Base-by-base conservation (phyloP, 2,113 vertebrate species). In the Esox niger region DNA sequence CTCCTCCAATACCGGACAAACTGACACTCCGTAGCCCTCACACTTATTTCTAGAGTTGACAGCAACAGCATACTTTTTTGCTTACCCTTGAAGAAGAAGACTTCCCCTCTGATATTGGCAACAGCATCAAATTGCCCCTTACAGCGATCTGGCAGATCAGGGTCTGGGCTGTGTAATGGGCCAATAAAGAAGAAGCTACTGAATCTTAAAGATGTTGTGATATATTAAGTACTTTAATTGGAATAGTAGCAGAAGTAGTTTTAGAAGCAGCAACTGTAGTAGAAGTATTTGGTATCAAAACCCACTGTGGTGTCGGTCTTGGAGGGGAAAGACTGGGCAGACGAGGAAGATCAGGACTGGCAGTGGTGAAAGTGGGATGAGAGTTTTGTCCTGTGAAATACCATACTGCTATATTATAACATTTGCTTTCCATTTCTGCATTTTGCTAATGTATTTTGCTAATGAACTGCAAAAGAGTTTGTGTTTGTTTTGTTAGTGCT, bases 31-130 rank as follows among this genome's bases (percentile, higher is more conserved):
- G 11, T 15, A 43, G 15, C 38, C 38, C 38, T n/a, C n/a, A 17
- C 17, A 43, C 3, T 15, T 17, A 4, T 43, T 43, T 43, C 38
- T 43, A 6, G 15, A 43, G 38, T 43, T 43, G 17, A 43, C 38
- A 43, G 13, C 11, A 4, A 43, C 13, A 43, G 17, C n/a, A 15
- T 2, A 4, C 17, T 43, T 2, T 43, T 43, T 15, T 9, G 13
- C 59, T 83, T 71, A 89, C 91, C 82, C 81, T 89, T 91, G 64
- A 93, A 93, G 71, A 93, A 92, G 80, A 92, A 92, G 1, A 84
- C 80, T 33, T 93, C 90, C 1, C 90, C 90, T 2, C 89, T 81
- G 71, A 93, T 91, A 46, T 91, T 90, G 62, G 91, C 89, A 1
- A 92, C 75, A 21, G 91, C 90, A 2, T 92, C 91, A 64, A 90